A percentile compares a stretch with the other conserved stretches of the same genome.
Evolutionary conservation across 1,140 invertebrate genomes (phyloP).

Genomic region (Tigriopus japonicus): DNA sequence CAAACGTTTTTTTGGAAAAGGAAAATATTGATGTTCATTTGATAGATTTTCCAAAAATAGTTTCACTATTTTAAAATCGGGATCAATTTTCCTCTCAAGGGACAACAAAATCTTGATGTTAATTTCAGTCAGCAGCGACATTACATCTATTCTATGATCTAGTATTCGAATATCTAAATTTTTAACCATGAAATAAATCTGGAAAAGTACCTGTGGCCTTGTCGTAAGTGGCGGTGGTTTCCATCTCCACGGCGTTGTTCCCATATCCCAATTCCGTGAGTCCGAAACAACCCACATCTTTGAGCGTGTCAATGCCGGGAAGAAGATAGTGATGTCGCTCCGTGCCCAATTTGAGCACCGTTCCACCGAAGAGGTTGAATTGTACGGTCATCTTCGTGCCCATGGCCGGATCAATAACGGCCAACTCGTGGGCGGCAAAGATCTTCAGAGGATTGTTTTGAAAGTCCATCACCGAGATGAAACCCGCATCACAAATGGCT

Average conservation of each 20-base stretch:
- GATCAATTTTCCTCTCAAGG: too few species aligned
- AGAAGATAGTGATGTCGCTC: constrained; percentile 20
- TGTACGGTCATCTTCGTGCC: constrained; percentile 23
- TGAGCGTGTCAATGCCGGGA: constrained; percentile 19
- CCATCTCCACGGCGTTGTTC: constrained; percentile 23
- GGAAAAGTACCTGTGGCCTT: background rate
- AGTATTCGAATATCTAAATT: too few species aligned
- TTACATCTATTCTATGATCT: too few species aligned
- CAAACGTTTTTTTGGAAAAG: too few species aligned
- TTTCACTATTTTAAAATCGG: too few species aligned
- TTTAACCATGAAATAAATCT: too few species aligned
- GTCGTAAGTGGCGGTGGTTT: constrained; percentile 22
- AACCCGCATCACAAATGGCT: constrained; percentile 19
- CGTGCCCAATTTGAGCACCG: constrained; percentile 21
- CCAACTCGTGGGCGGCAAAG: constrained; percentile 22
- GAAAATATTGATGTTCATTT: too few species aligned
- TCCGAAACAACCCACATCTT: constrained; percentile 22
- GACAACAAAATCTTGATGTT: too few species aligned
- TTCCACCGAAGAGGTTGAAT: constrained; percentile 23
- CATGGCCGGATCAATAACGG: constrained; percentile 21
- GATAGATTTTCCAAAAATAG: too few species aligned
- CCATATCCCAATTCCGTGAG: constrained; percentile 22
- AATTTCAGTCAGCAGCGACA: too few species aligned
- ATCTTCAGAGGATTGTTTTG: constrained; percentile 20
- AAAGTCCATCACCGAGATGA: constrained; percentile 22